phyloP scores from a whole-genome alignment of 2,797 vertebrate species.

The Eulemur rubriventer region DNA sequence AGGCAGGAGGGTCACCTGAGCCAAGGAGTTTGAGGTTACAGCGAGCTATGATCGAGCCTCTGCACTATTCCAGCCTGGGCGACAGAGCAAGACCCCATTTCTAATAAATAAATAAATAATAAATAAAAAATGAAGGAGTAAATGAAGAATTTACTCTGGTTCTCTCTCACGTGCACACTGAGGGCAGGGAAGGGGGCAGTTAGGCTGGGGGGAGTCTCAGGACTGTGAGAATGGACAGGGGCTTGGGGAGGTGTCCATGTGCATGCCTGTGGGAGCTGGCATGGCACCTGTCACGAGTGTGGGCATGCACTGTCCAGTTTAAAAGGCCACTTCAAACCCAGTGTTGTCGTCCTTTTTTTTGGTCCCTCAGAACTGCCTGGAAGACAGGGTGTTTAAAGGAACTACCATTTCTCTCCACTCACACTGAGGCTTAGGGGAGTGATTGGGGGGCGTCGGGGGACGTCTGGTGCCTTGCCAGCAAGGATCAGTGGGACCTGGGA shows the following conservation, averaged over 20 bases:
- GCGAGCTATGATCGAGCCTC: neutral
- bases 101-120: neutral
- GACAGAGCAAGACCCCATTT: neutral
- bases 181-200: neutral
- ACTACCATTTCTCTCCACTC: neutral
- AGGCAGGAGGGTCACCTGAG: neutral
- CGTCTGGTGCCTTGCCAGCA: neutral
- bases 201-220: neutral
- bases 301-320: neutral
- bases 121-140: neutral
- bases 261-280: no score
- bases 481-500: neutral
- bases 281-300: neutral
- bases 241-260: accelerated
- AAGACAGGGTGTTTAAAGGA: neutral
- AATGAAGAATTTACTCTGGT: neutral
- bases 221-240: neutral
- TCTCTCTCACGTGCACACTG: neutral
- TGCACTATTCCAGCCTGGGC: neutral
- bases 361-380: neutral
- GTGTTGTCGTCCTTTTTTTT: no score
- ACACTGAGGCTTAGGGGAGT: neutral
- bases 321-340: neutral
- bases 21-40: neutral
- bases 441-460: neutral